Conservation (phyloP, 1,140 invertebrate genomes). For the Maniola jurtina region DNA sequence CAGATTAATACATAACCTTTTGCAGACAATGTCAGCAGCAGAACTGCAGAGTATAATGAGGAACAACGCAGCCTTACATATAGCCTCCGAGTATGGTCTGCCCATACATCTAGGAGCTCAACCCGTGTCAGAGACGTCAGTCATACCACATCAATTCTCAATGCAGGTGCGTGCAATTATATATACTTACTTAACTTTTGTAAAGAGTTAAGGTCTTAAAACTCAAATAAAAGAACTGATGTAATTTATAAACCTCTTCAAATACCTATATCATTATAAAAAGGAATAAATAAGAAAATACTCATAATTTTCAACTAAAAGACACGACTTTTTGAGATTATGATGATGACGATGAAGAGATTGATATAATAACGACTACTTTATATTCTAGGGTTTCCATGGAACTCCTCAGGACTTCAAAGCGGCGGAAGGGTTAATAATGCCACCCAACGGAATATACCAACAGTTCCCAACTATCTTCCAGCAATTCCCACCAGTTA, state of each 20-base stretch:
- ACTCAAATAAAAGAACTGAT: neutral
- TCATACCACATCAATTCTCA: conserved; percentile 55
- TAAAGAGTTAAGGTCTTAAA: neutral
- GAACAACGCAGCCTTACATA: conserved; percentile 76
- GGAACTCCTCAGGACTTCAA: conserved; percentile 56
- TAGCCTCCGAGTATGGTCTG: conserved; percentile 65
- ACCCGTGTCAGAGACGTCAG: conserved; percentile 61
- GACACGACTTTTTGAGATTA: too few relatives aligned
- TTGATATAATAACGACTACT: neutral
- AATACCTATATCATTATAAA: neutral
- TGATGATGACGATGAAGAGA: too few relatives aligned
- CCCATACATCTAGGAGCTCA: conserved; percentile 38
- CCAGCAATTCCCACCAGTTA: conserved; percentile 57
- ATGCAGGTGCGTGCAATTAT: conserved; percentile 53
- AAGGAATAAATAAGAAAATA: neutral
- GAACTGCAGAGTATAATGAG: conserved; percentile 80
- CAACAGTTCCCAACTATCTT: conserved; percentile 63
- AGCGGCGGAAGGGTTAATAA: conserved; percentile 57
- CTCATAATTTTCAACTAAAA: too few relatives aligned
- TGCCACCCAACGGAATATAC: conserved; percentile 56
- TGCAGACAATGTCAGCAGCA: conserved; percentile 73
- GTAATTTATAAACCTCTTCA: too few relatives aligned
- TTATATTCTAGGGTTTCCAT: conserved; percentile 46
- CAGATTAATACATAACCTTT: conserved; percentile 8
- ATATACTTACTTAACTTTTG: neutral